A percentile compares a stretch with the other conserved stretches of the same genome.
phyloP scores from a whole-genome alignment of 2,113 vertebrate genomes.

The Artemisiospiza belli region DNA sequence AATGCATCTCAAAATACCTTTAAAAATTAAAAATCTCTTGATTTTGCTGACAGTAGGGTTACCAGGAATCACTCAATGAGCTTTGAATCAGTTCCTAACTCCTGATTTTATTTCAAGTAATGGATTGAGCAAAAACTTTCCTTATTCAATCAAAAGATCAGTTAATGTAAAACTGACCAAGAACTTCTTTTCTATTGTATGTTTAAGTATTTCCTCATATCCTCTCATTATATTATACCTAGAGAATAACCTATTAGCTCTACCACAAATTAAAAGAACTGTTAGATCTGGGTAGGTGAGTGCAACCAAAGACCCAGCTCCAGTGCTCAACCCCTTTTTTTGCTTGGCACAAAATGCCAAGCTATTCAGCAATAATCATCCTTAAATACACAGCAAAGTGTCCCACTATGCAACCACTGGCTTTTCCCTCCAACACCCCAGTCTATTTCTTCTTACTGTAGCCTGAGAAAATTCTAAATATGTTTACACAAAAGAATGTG shows the following conservation, averaged over 20 bases:
- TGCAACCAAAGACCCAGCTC: not conserved
- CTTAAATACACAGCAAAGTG: not conserved
- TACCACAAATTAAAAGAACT: not conserved
- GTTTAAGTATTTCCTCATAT: not conserved
- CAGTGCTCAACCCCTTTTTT: not conserved
- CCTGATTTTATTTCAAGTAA: not conserved
- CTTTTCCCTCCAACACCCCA: not conserved
- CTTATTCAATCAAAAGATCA: not conserved
- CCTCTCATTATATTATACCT: not conserved
- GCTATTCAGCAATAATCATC: not conserved
- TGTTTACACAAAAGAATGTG: not conserved
- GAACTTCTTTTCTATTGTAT: not conserved
- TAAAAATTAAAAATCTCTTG: not conserved
- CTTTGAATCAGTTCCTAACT: not conserved
- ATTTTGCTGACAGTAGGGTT: not conserved
- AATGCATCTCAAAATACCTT: not conserved
- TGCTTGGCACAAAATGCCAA: rapidly evolving
- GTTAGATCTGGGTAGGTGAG: too few species aligned
- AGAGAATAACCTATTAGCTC: not conserved
- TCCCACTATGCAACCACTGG: not conserved
- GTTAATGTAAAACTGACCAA: not conserved
- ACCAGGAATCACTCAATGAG: not conserved
- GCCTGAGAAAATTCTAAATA: not conserved
- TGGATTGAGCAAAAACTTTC: not conserved
- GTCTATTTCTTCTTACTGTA: not conserved